These are phyloP conservation scores for Drosophila meridionalis DNA, from an alignment of 2,888 invertebrate species.

Conservation along the genomic window DNA sequence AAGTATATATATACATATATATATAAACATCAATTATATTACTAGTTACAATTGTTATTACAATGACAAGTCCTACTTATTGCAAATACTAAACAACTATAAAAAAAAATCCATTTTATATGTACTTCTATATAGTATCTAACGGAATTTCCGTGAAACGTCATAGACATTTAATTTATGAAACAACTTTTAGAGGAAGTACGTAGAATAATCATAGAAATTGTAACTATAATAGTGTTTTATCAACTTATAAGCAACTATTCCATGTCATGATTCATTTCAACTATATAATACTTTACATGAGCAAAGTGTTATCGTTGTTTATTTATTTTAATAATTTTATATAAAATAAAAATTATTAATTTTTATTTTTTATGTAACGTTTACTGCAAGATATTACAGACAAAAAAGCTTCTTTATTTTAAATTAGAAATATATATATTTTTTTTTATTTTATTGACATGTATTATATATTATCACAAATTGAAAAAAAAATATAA, in stretches of 20 bases:
- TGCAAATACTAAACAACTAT: background rate
- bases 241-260: background rate
- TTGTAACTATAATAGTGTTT: background rate
- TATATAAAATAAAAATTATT: background rate
- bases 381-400: too few species aligned
- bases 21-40: background rate
- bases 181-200: slow-evolving; percentile 1
- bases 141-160: slow-evolving; percentile 7
- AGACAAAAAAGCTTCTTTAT: too few species aligned
- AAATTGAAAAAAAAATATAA: too few species aligned
- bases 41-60: background rate
- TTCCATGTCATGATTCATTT: background rate
- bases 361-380: too few species aligned
- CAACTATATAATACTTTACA: background rate
- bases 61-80: background rate
- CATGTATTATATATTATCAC: too few species aligned
- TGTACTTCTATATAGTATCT: background rate
- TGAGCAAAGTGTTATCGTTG: too few species aligned
- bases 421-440: too few species aligned
- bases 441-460: too few species aligned
- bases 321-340: background rate
- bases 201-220: background rate
- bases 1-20: background rate
- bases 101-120: background rate
- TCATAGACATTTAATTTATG: slow-evolving; percentile 5